Conservation (phyloP, 2,888 invertebrate species). For the Lypha dubia region DNA sequence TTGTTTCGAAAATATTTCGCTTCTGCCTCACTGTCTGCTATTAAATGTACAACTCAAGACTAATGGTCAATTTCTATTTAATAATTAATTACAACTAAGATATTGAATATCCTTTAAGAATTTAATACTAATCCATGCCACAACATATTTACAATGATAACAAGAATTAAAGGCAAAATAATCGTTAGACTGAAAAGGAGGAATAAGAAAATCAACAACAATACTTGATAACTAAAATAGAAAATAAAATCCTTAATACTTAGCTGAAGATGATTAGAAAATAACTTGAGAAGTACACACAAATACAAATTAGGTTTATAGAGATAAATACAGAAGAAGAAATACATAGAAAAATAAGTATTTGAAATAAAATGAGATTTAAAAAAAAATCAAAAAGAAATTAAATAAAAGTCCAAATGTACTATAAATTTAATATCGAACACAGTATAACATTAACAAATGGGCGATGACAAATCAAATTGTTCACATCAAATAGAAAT, state of each 20-base stretch:
- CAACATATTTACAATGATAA: slow-evolving; percentile 28
- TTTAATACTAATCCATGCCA: slow-evolving; percentile 50
- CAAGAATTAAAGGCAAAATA: slow-evolving; percentile 47
- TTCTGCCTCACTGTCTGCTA: background rate
- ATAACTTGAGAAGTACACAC: slow-evolving; percentile 47
- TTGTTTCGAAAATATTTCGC: background rate
- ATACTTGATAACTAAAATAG: slow-evolving; percentile 18
- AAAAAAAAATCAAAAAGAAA: background rate
- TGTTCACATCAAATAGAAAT: background rate
- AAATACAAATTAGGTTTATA: slow-evolving; percentile 61
- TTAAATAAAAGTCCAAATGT: slow-evolving; percentile 13
- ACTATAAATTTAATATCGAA: slow-evolving; percentile 19
- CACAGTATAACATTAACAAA: background rate
- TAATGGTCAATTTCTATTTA: slow-evolving; percentile 51
- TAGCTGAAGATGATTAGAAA: slow-evolving; percentile 64
- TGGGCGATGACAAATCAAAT: background rate
- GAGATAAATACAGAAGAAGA: slow-evolving; percentile 37
- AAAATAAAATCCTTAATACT: slow-evolving; percentile 58
- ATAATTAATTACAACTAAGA: slow-evolving; percentile 61
- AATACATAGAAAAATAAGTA: slow-evolving; percentile 8
- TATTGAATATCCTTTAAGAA: slow-evolving; percentile 64
- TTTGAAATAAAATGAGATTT: slow-evolving; percentile 18
- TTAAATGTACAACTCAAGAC: slow-evolving; percentile 8
- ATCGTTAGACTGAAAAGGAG: background rate
- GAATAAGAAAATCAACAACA: background rate